Evolutionary conservation across 2,797 vertebrate genomes (phyloP), one percentile per base, ranked within the genome.

Genomic region (Typhlichthys subterraneus): DNA sequence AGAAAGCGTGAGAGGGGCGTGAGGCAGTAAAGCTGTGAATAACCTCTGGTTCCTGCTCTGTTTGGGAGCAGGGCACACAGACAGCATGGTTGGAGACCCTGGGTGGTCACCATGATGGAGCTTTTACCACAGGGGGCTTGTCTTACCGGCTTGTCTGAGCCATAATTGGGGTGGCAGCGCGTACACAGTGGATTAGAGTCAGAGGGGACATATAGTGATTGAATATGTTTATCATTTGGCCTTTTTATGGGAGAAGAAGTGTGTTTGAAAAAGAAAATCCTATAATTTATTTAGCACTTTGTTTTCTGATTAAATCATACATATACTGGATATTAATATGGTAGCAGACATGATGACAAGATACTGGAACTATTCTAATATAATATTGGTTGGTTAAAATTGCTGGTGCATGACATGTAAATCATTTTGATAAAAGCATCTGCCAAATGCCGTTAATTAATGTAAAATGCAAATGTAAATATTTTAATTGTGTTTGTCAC

Each of bases 91-190:
- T 49, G 47, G 65, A 77, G 69, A 69, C 70, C 64, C 47, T 66
- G 82, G 78, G 81, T 88, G 87, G 84, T 84, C 80, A 63, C 63
- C 49, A 55, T 65, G 63, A 70, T 61, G 15, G 65, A 59, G 65
- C 52, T 61, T 65, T 72, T 13, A 73, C 67, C 75, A 5, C 71
- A 63, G 71, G 15, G 5, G 4, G 73, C 77, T 84, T 65, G 69
- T 72, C 63, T 73, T 80, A 65, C 76, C 76, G 59, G 58, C 72
- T 12, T 15, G 42, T 46, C 63, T 14, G 45, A 29, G 33, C 63
- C 59, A 61, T 53, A 72, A 52, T 29, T 1, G 50, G 58, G 65
- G 48, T 66, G 66, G 65, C 75, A 61, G 52, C 59, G 5, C 46
- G 72, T 12, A 0, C 13, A 2, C 23, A 5, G 53, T 58, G 65